phyloP scores from a whole-genome alignment of 2,888 invertebrate species.

The Thumatha senex region DNA sequence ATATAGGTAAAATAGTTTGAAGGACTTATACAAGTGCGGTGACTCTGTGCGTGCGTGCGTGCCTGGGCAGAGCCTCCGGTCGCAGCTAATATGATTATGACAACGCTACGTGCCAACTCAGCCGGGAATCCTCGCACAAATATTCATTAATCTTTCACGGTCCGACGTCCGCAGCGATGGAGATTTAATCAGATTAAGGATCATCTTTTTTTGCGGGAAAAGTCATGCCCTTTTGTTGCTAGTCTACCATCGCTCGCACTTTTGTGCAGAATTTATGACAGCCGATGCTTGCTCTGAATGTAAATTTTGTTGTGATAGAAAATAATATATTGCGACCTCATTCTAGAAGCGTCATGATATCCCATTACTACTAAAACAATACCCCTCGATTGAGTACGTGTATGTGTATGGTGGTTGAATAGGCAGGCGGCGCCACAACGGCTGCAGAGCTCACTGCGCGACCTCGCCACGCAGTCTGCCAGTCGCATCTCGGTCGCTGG shows the following conservation, averaged over 20 bases:
- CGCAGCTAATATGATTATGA: constrained; percentile 83
- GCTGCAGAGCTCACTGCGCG: constrained; percentile 49
- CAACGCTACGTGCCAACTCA: constrained; percentile 81
- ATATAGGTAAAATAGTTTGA: constrained; percentile 17
- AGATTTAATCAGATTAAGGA: constrained; percentile 84
- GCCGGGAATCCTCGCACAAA: constrained; percentile 82
- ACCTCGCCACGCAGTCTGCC: constrained; percentile 72
- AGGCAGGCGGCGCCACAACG: constrained; percentile 58
- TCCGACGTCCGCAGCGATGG: constrained; percentile 82
- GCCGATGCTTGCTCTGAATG: constrained; percentile 76
- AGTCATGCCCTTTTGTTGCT: constrained; percentile 82
- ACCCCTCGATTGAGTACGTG: constrained; percentile 33
- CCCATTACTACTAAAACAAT: constrained; percentile 20
- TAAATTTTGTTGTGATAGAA: constrained; percentile 60
- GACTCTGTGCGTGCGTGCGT: constrained; percentile 64
- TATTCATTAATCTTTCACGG: constrained; percentile 84
- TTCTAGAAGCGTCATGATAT: constrained; percentile 17
- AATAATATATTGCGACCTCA: constrained; percentile 41
- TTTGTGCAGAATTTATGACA: constrained; percentile 80
- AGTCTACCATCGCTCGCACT: constrained; percentile 77
- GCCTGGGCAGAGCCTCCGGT: constrained; percentile 67
- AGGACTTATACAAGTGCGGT: constrained; percentile 47
- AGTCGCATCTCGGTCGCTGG: constrained; percentile 48
- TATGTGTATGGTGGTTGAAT: constrained; percentile 26
- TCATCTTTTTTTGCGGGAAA: constrained; percentile 81